These are phyloP conservation scores for Enteromius treurensis DNA, from an alignment of 2,797 vertebrate species.

Conservation along the genomic window DNA sequence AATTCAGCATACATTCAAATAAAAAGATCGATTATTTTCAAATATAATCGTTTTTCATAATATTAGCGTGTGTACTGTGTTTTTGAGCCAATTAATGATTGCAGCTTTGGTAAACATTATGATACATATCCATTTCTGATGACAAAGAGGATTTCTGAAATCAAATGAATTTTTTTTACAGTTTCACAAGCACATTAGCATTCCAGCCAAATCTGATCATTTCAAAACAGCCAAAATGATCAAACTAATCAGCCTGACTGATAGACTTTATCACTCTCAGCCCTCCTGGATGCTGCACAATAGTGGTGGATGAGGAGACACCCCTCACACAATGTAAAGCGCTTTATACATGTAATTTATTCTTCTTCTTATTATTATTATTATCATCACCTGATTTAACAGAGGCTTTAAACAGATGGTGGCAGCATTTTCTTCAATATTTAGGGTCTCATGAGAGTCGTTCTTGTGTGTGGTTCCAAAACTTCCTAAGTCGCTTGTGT, in stretches of 20 bases:
- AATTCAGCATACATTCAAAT: too few relatives aligned
- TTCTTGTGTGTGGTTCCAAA: background rate
- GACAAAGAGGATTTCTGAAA: too few relatives aligned
- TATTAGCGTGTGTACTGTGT: background rate
- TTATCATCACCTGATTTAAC: too few relatives aligned
- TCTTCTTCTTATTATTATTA: too few relatives aligned
- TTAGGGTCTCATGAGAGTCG: background rate
- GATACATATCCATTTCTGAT: background rate
- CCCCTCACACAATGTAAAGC: too few relatives aligned
- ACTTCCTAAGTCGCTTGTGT: background rate
- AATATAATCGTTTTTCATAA: background rate
- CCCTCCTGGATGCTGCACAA: too few relatives aligned
- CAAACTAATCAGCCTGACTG: background rate
- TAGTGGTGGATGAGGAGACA: too few relatives aligned
- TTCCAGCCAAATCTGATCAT: background rate
- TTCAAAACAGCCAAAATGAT: background rate
- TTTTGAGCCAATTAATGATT: background rate
- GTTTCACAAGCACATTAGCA: background rate
- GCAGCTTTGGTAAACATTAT: background rate
- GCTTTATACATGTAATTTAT: too few relatives aligned
- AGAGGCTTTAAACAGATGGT: background rate
- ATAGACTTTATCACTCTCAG: too few relatives aligned
- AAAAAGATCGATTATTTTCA: background rate
- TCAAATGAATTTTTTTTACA: too few relatives aligned
- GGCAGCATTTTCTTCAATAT: slow-evolving; percentile 11